phyloP scores from a whole-genome alignment of 2,113 vertebrate genomes.

The Alligator sinensis region DNA sequence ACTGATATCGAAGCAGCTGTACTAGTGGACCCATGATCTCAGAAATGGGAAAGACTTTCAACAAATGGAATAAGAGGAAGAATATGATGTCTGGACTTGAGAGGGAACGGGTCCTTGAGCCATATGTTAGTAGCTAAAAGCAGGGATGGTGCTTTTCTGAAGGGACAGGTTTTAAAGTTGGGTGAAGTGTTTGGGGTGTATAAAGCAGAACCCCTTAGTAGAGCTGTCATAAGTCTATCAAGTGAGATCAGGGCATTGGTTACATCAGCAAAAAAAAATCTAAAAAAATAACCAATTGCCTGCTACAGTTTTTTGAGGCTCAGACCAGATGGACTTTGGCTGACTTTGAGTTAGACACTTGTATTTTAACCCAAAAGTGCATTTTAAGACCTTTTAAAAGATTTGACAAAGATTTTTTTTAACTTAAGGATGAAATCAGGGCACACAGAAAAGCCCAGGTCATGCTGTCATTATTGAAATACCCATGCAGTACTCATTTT shows the following conservation, averaged over 20 bases:
- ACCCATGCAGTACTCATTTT: background rate
- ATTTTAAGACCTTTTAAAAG: background rate
- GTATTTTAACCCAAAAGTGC: background rate
- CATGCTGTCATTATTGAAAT: background rate
- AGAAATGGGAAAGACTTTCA: background rate
- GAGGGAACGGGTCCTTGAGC: background rate
- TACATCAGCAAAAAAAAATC: slow-evolving; percentile 29
- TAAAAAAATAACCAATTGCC: background rate
- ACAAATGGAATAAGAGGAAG: background rate
- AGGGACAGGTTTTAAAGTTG: background rate
- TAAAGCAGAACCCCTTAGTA: background rate
- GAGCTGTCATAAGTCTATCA: slow-evolving; percentile 31
- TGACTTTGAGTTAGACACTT: background rate
- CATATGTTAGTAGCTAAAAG: background rate
- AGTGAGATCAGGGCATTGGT: slow-evolving; percentile 30
- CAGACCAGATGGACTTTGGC: background rate
- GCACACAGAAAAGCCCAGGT: background rate
- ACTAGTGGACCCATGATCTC: background rate
- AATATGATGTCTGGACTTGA: background rate
- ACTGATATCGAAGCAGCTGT: background rate
- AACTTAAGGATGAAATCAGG: background rate
- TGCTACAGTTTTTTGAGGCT: background rate
- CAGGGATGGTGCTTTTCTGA: background rate
- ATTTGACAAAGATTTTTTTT: background rate
- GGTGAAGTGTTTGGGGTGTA: background rate